Base-by-base conservation (phyloP, 2,888 invertebrate species). In the Trichogramma evanescens region DNA sequence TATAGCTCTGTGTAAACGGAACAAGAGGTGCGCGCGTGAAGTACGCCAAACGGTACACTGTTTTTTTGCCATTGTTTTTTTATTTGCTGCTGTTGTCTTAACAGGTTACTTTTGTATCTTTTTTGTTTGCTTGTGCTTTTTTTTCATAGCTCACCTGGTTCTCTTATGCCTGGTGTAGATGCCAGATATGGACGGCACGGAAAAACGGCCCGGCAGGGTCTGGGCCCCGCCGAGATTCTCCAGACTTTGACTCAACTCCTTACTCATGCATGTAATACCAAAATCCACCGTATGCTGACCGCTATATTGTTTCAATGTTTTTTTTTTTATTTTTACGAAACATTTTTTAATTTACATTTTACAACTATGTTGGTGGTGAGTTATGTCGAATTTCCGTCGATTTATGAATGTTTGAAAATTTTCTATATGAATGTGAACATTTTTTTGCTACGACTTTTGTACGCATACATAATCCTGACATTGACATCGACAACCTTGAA, bases 111-210 rank as follows among this genome's bases (percentile, higher is more conserved):
- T 46, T 42, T 10, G 6, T 50, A 8, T 38, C 10, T 57, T 50
- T 54, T 50, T 57, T 44, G n/a, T 41, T 48, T 40, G n/a, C 7
- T 39, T 56, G 56, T 51, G 50, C 38, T 58, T 46, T 51, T 60
- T 55, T 59, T 59, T 56, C 58, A 44, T 58, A 40, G 38, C 81
- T 84, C 86, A 89, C 89, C 89, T 89, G 84, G 88, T 88, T 81
- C 89, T 84, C 81, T 89, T 89, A 81, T 89, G 89, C 77, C 88
- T 87, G 82, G 86, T 87, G 79, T 89, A 86, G 82, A 88, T 88
- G 82, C 88, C 88, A 80, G 87, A 87, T 81, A 89, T 80, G 71
- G 77, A 76, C 63, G 77, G 76, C 76, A 83, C 81, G 80, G 82
- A 82, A 77, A 84, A 83, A 76, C 82, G 83, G 80, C 84, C 87